A percentile compares a stretch with the other conserved stretches of the same genome.
Evolutionary conservation across 92 coral and sea anemone species (phyloP).

Genomic region (Heteractis magnifica): DNA sequence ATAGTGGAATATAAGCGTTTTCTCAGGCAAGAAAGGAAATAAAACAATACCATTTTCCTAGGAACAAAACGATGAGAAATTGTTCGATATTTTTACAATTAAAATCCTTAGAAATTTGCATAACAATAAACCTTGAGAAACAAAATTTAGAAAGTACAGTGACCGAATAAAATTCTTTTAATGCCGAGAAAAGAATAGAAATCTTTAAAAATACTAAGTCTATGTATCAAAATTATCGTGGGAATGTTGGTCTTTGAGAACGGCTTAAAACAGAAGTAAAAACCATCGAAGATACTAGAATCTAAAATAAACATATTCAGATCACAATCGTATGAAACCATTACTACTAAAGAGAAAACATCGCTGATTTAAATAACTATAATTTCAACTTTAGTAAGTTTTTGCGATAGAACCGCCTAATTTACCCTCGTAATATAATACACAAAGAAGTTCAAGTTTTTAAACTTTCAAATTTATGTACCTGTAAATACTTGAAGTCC

Average conservation of each 20-base stretch:
- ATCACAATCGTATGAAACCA: not conserved
- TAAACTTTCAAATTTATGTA: constrained; percentile 25
- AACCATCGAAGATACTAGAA: constrained; percentile 3
- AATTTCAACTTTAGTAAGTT: not conserved
- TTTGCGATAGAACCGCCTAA: not conserved
- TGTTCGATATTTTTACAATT: not conserved
- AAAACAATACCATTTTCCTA: not conserved
- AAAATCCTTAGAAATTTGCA: not conserved
- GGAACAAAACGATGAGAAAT: not conserved
- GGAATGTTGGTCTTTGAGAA: not conserved
- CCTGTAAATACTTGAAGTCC: constrained; percentile 85
- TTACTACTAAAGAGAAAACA: not conserved
- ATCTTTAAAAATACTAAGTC: not conserved
- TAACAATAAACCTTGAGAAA: not conserved
- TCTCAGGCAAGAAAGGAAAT: not conserved
- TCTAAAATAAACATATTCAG: not conserved
- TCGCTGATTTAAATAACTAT: not conserved
- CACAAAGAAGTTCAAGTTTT: not conserved
- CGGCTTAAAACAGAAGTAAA: not conserved
- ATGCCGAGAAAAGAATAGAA: not conserved
- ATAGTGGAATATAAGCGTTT: not conserved
- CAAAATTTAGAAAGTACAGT: not conserved
- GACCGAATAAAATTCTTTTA: not conserved
- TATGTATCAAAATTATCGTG: not conserved
- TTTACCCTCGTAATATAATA: not conserved